phyloP scores from a whole-genome alignment of 2,113 vertebrate species.

The Prionailurus viverrinus region DNA sequence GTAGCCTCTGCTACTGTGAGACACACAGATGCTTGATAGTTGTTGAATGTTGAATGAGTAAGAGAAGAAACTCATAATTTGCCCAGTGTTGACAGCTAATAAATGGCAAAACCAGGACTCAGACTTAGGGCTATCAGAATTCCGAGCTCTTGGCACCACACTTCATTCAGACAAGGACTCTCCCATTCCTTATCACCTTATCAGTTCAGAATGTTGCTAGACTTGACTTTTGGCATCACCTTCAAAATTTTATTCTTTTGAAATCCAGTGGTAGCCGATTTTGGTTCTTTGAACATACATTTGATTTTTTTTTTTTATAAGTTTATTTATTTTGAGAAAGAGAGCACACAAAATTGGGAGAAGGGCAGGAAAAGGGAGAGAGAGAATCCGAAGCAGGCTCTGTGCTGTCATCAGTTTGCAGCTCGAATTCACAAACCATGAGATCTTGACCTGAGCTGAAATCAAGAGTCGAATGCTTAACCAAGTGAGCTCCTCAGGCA shows the following conservation, averaged over 20 bases:
- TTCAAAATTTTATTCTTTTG: background rate
- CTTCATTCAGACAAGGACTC: background rate
- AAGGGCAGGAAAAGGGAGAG: no score
- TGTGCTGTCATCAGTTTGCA: no score
- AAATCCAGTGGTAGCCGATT: background rate
- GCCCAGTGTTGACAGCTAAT: background rate
- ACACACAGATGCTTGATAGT: background rate
- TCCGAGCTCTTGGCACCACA: background rate
- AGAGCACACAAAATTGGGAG: no score
- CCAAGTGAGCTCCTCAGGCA: no score
- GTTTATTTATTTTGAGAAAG: no score
- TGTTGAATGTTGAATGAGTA: background rate
- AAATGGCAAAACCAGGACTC: background rate
- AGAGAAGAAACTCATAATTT: background rate
- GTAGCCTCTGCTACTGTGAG: background rate
- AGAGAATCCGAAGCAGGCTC: no score
- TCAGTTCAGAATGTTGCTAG: background rate
- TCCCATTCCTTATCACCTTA: background rate
- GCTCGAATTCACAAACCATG: no score
- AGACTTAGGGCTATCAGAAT: background rate
- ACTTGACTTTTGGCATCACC: background rate
- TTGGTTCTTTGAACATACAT: slow-evolving; percentile 29
- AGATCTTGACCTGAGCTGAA: no score
- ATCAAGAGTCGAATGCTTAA: no score
- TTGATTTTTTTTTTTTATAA: background rate